Conservation (phyloP, 2,888 invertebrate species). For the Dione vanillae region DNA sequence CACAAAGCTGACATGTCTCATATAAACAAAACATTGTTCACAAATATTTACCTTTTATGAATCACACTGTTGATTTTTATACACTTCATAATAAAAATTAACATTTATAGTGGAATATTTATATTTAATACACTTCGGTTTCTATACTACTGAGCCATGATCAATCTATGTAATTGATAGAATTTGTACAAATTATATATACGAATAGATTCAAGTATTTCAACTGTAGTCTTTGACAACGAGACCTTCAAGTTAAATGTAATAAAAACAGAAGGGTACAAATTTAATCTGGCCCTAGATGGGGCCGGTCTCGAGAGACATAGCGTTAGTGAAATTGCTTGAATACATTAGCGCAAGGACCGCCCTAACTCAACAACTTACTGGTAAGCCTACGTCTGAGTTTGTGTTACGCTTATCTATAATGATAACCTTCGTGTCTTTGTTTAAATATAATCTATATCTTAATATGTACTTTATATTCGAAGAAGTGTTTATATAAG, state of each 20-base stretch:
- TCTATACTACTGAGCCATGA: too few relatives aligned
- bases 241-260: conserved; percentile 50
- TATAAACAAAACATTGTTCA: background rate
- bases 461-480: background rate
- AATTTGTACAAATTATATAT: conserved; percentile 10
- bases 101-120: too few relatives aligned
- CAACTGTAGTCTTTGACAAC: conserved; percentile 9
- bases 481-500: background rate
- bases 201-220: background rate
- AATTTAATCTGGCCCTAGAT: conserved; percentile 73
- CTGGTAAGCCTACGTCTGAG: conserved; percentile 59
- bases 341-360: conserved; percentile 75
- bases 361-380: conserved; percentile 75
- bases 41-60: background rate
- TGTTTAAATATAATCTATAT: conserved; percentile 16
- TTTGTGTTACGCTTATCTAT: conserved; percentile 32
- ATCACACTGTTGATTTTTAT: background rate
- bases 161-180: background rate
- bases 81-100: background rate
- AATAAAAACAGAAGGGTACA: conserved; percentile 68
- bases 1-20: conserved; percentile 21
- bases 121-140: too few relatives aligned
- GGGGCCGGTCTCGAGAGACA: conserved; percentile 52
- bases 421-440: conserved; percentile 25
- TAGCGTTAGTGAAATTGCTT: conserved; percentile 69